Conservation (phyloP, 1,140 invertebrate species). For the Drosophila takahashii region DNA sequence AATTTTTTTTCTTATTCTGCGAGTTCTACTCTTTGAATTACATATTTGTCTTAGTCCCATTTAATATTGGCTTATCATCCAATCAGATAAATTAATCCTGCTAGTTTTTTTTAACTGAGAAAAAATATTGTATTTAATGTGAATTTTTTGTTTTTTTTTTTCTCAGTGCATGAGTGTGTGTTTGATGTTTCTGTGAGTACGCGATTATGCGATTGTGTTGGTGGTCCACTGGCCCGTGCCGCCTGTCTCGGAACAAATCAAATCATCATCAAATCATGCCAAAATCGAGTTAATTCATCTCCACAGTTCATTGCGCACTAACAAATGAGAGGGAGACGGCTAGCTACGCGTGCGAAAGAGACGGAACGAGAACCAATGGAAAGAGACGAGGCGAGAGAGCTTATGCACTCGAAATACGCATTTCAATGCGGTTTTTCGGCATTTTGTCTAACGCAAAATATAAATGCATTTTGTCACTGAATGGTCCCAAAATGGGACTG, state of each 20-base stretch:
- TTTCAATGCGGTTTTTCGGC: conserved; percentile 50
- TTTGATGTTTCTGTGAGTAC: background rate
- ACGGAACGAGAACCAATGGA: background rate
- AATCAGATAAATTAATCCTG: too few relatives aligned
- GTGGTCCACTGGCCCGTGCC: conserved; percentile 24
- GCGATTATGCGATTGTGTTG: conserved; percentile 17
- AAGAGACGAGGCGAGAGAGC: conserved; percentile 10
- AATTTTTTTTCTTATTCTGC: too few relatives aligned
- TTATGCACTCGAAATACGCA: conserved; percentile 48
- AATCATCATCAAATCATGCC: conserved; percentile 78
- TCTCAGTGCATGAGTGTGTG: background rate
- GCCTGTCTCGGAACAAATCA: conserved; percentile 63
- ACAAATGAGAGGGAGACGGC: conserved; percentile 46
- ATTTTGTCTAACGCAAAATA: conserved; percentile 65
- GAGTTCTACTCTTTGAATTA: too few relatives aligned
- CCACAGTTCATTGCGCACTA: conserved; percentile 72
- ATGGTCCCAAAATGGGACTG: conserved; percentile 15
- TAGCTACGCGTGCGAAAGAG: background rate
- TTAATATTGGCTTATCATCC: too few relatives aligned
- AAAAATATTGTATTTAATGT: too few relatives aligned
- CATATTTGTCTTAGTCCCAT: too few relatives aligned
- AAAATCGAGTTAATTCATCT: conserved; percentile 75
- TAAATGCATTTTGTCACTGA: conserved; percentile 64
- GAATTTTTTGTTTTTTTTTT: background rate
- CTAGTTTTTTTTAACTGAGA: background rate